These are phyloP conservation scores for Aramus guarauna DNA, from an alignment of 2,113 vertebrate species.

Conservation along the genomic window DNA sequence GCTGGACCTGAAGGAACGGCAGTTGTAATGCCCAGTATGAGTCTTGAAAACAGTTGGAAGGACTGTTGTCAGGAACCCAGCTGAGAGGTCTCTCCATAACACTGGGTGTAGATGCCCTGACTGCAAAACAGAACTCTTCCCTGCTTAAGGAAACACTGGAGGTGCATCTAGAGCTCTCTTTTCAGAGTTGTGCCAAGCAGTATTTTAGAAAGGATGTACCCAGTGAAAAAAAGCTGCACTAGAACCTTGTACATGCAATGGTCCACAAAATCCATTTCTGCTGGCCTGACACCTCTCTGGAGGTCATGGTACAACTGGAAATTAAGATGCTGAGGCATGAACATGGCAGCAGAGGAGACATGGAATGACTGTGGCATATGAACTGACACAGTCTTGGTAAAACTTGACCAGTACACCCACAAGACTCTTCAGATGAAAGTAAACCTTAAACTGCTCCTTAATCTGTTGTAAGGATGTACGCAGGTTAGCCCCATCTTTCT, in stretches of 20 bases:
- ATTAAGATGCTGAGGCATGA: neutral
- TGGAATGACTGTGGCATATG: neutral
- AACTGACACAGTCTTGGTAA: neutral
- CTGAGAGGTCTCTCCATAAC: neutral
- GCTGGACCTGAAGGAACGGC: neutral
- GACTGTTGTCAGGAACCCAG: neutral
- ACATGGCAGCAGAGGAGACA: neutral
- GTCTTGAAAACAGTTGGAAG: neutral
- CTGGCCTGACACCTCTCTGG: neutral
- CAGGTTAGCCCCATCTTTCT: neutral
- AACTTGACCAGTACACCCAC: neutral
- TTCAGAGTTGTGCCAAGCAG: neutral
- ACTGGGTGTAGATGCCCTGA: neutral
- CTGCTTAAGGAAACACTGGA: neutral
- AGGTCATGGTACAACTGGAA: neutral
- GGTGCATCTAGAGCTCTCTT: neutral
- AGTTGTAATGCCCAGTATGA: neutral
- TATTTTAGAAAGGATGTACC: neutral
- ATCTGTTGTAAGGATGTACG: neutral
- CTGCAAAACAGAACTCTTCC: neutral
- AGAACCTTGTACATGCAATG: neutral
- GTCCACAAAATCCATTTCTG: neutral
- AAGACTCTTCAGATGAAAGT: neutral
- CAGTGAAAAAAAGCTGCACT: neutral
- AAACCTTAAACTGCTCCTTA: neutral